Percentiles rank a stretch among this genome's conserved stretches.
These are phyloP conservation scores for Bombus superbus DNA, from an alignment of 1,140 invertebrate species.

Conservation along the genomic window DNA sequence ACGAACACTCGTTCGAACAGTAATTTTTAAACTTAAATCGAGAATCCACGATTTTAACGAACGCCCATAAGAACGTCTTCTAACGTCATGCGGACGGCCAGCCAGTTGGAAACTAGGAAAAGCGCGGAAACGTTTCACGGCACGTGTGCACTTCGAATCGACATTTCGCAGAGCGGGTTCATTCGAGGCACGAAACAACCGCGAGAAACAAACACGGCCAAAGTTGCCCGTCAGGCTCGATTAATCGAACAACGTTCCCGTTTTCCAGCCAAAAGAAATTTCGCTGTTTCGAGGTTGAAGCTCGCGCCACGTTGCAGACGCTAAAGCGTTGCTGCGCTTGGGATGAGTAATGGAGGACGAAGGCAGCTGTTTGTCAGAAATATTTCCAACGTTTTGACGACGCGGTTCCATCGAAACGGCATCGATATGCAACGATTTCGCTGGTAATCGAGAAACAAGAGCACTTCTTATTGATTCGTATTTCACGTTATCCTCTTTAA, in stretches of 20 bases:
- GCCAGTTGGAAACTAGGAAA: background rate
- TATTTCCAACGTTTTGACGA: background rate
- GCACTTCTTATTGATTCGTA: too few relatives aligned
- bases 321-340: background rate
- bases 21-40: too few relatives aligned
- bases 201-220: background rate
- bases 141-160: background rate
- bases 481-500: background rate
- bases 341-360: conserved; percentile 27
- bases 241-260: conserved; percentile 26
- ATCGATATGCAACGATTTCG: background rate
- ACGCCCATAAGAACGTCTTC: too few relatives aligned
- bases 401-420: background rate
- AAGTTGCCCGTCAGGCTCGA: conserved; percentile 24
- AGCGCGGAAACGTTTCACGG: background rate
- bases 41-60: too few relatives aligned
- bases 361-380: background rate
- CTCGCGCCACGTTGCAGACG: background rate
- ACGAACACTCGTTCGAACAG: too few relatives aligned
- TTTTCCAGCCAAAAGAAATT: conserved; percentile 22
- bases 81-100: too few relatives aligned
- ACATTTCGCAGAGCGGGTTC: background rate
- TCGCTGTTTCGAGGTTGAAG: background rate
- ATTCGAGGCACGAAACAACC: conserved; percentile 14
- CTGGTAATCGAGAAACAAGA: background rate